phyloP scores from a whole-genome alignment of 2,113 vertebrate genomes.

The Bambusicola thoracicus region DNA sequence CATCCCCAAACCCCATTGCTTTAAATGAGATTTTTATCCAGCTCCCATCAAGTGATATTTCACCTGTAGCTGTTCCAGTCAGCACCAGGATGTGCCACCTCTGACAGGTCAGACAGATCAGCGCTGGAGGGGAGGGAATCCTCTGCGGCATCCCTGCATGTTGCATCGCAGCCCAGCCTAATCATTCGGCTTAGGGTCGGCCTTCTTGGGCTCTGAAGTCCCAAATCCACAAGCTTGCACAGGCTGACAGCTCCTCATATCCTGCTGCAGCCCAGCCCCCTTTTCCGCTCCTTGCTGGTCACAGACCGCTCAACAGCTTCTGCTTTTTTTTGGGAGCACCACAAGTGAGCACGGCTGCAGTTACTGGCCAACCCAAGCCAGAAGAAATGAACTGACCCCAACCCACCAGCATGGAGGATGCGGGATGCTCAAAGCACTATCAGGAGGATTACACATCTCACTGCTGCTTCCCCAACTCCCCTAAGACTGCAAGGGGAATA shows the following conservation, averaged over 20 bases:
- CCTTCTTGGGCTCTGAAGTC: background rate
- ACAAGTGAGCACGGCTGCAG: background rate
- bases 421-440: background rate
- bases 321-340: background rate
- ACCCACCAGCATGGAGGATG: background rate
- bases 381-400: fast-evolving
- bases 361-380: background rate
- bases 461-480: background rate
- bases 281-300: background rate
- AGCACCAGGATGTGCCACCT: background rate
- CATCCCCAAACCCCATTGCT: background rate
- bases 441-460: background rate
- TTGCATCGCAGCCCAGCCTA: background rate
- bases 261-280: background rate
- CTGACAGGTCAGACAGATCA: background rate
- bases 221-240: background rate
- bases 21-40: background rate
- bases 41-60: background rate
- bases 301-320: background rate
- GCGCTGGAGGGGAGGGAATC: fast-evolving
- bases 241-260: background rate
- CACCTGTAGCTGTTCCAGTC: background rate
- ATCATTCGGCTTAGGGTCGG: background rate
- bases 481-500: background rate
- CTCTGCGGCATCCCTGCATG: background rate